These are phyloP conservation scores for Galbula dea DNA, from an alignment of 2,113 vertebrate species.

Conservation along the genomic window DNA sequence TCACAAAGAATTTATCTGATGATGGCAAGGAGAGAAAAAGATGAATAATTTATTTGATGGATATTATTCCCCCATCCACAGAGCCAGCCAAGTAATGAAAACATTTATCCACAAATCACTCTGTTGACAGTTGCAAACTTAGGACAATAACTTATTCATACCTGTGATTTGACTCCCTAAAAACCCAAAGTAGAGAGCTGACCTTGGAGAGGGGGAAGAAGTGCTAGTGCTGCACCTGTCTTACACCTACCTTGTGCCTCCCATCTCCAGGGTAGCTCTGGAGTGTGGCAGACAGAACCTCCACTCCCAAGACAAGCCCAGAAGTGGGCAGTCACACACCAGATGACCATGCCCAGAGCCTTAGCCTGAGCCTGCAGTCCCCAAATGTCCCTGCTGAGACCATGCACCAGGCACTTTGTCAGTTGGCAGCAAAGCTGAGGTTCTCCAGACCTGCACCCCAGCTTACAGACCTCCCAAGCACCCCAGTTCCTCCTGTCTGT, in stretches of 20 bases:
- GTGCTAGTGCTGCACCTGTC: neutral
- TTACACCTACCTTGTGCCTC: neutral
- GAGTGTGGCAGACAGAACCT: neutral
- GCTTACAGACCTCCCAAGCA: neutral
- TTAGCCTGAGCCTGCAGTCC: neutral
- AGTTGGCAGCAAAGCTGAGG: neutral
- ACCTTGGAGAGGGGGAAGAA: neutral
- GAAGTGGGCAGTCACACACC: accelerated
- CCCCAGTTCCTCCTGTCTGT: neutral
- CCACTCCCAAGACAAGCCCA: neutral
- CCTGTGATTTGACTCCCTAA: slow-evolving; percentile 9
- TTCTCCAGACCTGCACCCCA: neutral
- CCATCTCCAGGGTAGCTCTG: neutral
- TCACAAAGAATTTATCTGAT: slow-evolving; percentile 59
- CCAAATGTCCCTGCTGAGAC: neutral
- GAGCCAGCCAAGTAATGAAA: slow-evolving; percentile 56
- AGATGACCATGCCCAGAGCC: neutral
- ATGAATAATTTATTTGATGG: slow-evolving; percentile 63
- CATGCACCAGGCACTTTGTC: neutral
- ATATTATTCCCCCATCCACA: slow-evolving; percentile 50
- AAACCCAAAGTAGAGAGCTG: neutral
- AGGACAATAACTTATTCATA: neutral
- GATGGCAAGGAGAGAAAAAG: slow-evolving; percentile 35
- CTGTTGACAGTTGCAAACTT: slow-evolving; percentile 4
- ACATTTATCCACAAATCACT: slow-evolving; percentile 59